Evolutionary conservation across 1,140 invertebrate genomes (phyloP).

Genomic region (Drosophila novamexicana): DNA sequence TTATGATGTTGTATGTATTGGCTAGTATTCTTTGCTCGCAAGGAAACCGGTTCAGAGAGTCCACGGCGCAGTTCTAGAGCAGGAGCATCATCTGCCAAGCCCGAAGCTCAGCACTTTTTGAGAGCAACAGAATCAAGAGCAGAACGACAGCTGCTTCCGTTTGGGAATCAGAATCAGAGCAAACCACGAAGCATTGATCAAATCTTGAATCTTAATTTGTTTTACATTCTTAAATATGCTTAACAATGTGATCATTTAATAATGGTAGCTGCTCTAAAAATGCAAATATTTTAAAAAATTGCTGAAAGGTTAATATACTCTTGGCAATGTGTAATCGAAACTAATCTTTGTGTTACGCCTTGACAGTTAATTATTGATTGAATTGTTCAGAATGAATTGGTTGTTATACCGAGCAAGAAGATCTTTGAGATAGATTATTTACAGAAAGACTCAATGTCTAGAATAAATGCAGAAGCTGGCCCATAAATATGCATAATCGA

Average conservation of each 20-base stretch:
- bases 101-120: not conserved
- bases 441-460: not conserved
- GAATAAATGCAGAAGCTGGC: too few relatives aligned
- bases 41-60: conserved; percentile 63
- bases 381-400: not conserved
- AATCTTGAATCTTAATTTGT: not conserved
- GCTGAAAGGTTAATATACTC: conserved; percentile 22
- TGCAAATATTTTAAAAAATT: conserved; percentile 11
- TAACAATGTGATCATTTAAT: conserved; percentile 37
- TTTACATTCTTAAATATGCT: conserved; percentile 12
- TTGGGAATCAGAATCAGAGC: conserved; percentile 8
- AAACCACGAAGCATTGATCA: not conserved
- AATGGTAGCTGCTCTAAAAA: conserved; percentile 10
- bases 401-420: not conserved
- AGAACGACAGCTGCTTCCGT: conserved; percentile 53
- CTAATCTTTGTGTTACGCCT: not conserved
- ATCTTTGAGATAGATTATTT: not conserved
- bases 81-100: conserved; percentile 21
- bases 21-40: conserved; percentile 46
- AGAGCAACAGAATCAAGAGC: conserved; percentile 8
- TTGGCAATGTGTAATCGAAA: not conserved
- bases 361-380: conserved; percentile 24
- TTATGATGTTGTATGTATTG: conserved; percentile 26
- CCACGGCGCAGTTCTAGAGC: conserved; percentile 31
- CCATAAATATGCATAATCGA: too few relatives aligned